These are phyloP conservation scores for Orientallactaga bullata DNA, from an alignment of 2,113 vertebrate genomes.

Conservation along the genomic window DNA sequence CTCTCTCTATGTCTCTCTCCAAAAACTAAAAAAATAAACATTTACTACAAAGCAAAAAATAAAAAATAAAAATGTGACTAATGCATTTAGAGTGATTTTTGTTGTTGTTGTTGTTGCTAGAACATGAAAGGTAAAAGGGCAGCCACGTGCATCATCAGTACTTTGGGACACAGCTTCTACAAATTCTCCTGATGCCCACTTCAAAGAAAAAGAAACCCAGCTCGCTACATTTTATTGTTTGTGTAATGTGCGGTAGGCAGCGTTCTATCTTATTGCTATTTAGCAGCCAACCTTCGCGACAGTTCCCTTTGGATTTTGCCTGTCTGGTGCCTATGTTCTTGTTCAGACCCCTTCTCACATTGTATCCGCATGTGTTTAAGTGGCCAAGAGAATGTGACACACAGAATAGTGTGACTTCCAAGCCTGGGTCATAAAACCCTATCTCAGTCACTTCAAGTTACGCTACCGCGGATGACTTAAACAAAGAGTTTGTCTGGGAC, in stretches of 20 bases:
- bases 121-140: no score
- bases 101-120: background rate
- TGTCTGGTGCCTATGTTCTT: background rate
- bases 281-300: background rate
- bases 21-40: no score
- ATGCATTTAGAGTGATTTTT: background rate
- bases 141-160: rapidly evolving
- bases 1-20: no score
- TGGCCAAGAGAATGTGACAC: background rate
- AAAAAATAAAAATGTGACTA: background rate
- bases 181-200: background rate
- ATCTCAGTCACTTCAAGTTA: background rate
- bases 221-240: background rate
- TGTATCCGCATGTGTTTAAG: background rate
- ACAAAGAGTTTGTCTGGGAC: background rate
- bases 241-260: background rate
- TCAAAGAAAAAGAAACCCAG: background rate
- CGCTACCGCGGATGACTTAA: no score
- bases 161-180: no score
- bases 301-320: background rate
- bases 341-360: background rate
- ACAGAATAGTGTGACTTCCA: background rate
- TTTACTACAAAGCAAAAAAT: background rate
- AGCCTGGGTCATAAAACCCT: background rate
- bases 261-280: background rate